These are phyloP conservation scores for Conus canariensis DNA, from an alignment of 2,888 invertebrate genomes.

Conservation along the genomic window DNA sequence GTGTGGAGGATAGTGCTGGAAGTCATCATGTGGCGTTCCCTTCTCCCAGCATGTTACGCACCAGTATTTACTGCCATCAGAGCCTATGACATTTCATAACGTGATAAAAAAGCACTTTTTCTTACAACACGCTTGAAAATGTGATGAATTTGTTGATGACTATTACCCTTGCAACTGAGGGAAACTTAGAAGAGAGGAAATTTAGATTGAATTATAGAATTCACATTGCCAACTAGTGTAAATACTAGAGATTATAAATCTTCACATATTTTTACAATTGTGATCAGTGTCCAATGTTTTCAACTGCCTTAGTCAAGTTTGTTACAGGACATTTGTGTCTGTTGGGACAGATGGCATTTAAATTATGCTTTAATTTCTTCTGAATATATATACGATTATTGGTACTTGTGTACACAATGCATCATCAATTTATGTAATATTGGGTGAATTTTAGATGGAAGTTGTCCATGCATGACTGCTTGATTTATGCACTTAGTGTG, in stretches of 20 bases:
- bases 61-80: constrained; percentile 25
- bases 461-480: no score
- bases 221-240: constrained; percentile 15
- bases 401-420: background rate
- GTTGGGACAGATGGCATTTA: constrained; percentile 14
- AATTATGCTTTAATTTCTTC: background rate
- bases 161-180: background rate
- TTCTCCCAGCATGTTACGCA: background rate
- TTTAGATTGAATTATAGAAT: background rate
- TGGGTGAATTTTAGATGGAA: background rate
- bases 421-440: background rate
- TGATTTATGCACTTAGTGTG: background rate
- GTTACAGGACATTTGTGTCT: background rate
- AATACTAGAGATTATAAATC: constrained; percentile 10
- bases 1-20: background rate
- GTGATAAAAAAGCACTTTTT: constrained; percentile 17
- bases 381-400: background rate
- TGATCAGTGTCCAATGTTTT: constrained; percentile 17
- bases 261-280: constrained; percentile 22
- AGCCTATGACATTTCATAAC: background rate
- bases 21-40: background rate
- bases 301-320: constrained; percentile 20
- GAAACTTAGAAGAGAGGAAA: background rate
- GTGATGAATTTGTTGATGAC: background rate
- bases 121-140: constrained; percentile 22